Base-by-base conservation (phyloP, 2,113 vertebrate genomes). In the Thryonomys swinderianus region DNA sequence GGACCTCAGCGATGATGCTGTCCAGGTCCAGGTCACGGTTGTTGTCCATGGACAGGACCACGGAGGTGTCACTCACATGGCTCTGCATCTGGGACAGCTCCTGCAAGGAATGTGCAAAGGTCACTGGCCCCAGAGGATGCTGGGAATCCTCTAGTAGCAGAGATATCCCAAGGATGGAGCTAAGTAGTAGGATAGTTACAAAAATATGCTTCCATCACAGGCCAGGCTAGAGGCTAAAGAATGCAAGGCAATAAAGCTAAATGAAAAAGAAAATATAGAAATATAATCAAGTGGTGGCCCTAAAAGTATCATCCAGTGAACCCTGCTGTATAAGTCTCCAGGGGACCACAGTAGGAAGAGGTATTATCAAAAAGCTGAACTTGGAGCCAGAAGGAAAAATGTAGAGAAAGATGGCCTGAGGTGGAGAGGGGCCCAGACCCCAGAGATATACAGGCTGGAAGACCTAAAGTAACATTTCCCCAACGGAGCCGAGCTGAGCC, bases 51-150 rank as follows among this genome's bases (percentile, higher is more conserved):
- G 94, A 96, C 13, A 96, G 48, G 4, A 96, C 67, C 42, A 99
- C 98, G 0, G 98, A 99, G 0, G 98, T 99, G 98, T 99, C 98
- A n/a, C 98, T 98, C 89, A 99, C 98, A 81, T 99, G 98, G 37
- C 97, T 96, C 94, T 99, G 98, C 96, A 99, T 98, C 98, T 99
- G 99, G n/a, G 97, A 97, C 93, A 99, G 93, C 97, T 99, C 99
- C 99, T 99, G 71, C 14, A 59, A 69, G n/a, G 2, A 92, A 96
- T 17, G 86, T 30, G 34, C 27, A n/a, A 76, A 59, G 34, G 32
- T 27, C 11, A 4, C 76, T 88, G 23, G 23, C 32, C 34, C 25
- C 45, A 91, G 34, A 37, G 21, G 20, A 83, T 88, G 34, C 62
- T 51, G 10, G 61, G n/a, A 92, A 57, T 61, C 71, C 51, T 76